These are phyloP conservation scores for Sebastes trivittatus DNA, from an alignment of 2,797 vertebrate genomes.

Conservation along the genomic window DNA sequence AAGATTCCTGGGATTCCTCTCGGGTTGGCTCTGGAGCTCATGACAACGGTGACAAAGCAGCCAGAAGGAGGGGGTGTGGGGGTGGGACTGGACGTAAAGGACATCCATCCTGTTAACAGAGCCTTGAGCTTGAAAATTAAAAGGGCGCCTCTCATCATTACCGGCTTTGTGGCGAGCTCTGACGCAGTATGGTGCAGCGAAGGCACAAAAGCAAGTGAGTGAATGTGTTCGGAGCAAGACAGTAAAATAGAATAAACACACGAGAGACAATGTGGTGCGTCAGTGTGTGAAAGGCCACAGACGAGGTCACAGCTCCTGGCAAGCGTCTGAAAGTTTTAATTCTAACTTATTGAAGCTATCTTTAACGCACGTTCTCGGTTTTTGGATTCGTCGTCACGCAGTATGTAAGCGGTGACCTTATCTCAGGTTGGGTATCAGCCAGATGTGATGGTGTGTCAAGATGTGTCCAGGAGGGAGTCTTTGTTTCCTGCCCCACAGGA, in stretches of 20 bases:
- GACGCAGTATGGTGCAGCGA: slow-evolving; percentile 51
- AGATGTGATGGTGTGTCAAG: slow-evolving; percentile 52
- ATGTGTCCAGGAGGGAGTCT: slow-evolving; percentile 52
- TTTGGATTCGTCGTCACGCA: not conserved
- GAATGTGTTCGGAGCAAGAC: slow-evolving; percentile 53
- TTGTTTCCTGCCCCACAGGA: slow-evolving; percentile 74
- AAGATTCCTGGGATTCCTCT: slow-evolving; percentile 81
- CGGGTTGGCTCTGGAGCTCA: slow-evolving; percentile 60
- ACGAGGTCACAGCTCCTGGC: slow-evolving; percentile 22
- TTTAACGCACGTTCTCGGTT: not conserved
- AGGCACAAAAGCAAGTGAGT: slow-evolving; percentile 52
- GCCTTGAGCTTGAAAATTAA: slow-evolving; percentile 60
- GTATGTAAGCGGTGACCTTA: slow-evolving; percentile 17
- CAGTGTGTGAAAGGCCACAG: slow-evolving; percentile 54
- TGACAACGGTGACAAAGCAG: slow-evolving; percentile 82
- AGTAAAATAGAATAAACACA: slow-evolving; percentile 61
- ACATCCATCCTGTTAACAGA: slow-evolving; percentile 64
- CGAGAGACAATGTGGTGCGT: slow-evolving; percentile 27
- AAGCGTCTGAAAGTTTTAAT: not conserved
- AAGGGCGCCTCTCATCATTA: slow-evolving; percentile 49
- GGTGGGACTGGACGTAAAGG: slow-evolving; percentile 54
- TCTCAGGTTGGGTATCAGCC: slow-evolving; percentile 42
- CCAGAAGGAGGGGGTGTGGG: slow-evolving; percentile 9
- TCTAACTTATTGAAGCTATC: not conserved
- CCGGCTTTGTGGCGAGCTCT: slow-evolving; percentile 58